Evolutionary conservation across 2,797 vertebrate genomes (phyloP).

Genomic region (Squalus acanthias): DNA sequence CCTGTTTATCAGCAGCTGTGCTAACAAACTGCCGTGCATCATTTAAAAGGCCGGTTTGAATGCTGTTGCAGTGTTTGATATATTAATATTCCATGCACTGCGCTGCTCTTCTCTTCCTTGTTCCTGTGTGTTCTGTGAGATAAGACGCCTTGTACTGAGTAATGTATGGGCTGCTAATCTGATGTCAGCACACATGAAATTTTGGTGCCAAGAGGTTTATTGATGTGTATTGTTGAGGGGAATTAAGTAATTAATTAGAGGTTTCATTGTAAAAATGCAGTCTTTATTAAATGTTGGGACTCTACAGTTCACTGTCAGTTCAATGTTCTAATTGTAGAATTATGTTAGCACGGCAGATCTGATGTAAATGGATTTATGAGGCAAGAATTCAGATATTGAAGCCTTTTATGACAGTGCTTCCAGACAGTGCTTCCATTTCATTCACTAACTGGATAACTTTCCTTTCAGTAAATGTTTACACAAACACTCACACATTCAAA

Average conservation of each 20-base stretch:
- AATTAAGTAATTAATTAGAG: neutral
- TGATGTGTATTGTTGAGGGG: neutral
- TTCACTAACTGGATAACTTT: too few species aligned
- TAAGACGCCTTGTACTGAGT: neutral
- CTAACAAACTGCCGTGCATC: neutral
- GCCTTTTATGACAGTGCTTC: neutral
- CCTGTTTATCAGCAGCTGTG: neutral
- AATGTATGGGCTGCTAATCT: neutral
- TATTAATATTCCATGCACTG: neutral
- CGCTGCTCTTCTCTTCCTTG: neutral
- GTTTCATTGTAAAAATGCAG: neutral
- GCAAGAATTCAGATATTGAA: neutral
- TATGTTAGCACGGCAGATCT: neutral
- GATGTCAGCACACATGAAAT: neutral
- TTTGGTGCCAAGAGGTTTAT: neutral
- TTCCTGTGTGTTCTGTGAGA: neutral
- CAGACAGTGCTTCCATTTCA: too few species aligned
- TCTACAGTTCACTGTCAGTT: neutral
- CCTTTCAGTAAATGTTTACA: too few species aligned
- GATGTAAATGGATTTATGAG: neutral
- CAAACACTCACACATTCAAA: too few species aligned
- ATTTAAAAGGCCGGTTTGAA: neutral
- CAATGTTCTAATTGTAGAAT: neutral
- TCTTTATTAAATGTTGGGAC: neutral
- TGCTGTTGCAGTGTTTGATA: neutral